A percentile compares a stretch with the other conserved stretches of the same genome.
These are phyloP conservation scores for Otolemur garnettii DNA, from an alignment of 2,113 vertebrate genomes.

Conservation along the genomic window DNA sequence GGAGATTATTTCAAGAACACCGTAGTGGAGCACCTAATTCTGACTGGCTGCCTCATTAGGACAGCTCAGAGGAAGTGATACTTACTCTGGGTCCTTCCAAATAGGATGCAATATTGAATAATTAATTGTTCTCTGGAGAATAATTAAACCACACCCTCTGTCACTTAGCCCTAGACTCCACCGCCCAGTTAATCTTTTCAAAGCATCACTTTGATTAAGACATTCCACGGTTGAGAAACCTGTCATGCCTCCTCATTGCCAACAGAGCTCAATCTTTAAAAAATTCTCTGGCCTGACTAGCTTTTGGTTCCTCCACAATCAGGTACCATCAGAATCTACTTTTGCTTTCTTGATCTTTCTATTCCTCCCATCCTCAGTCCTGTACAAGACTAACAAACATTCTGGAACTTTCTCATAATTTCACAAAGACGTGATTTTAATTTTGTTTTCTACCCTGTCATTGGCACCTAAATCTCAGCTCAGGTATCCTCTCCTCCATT, in stretches of 20 bases:
- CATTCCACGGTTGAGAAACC: constrained; percentile 60
- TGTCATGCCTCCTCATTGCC: constrained; percentile 15
- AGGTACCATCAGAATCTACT: background rate
- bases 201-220: constrained; percentile 23
- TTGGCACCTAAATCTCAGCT: background rate
- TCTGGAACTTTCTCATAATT: constrained; percentile 24
- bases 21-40: background rate
- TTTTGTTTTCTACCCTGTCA: constrained; percentile 4
- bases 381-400: background rate
- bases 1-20: background rate
- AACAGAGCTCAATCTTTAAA: constrained; percentile 23
- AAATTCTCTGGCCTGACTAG: background rate
- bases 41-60: background rate
- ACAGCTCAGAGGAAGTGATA: background rate
- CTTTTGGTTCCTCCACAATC: background rate
- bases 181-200: constrained; percentile 44
- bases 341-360: background rate
- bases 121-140: background rate
- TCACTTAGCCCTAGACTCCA: constrained; percentile 32
- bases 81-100: constrained; percentile 21
- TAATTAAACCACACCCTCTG: constrained; percentile 57
- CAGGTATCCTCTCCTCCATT: background rate
- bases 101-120: background rate
- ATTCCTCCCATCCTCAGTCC: background rate
- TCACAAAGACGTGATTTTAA: constrained; percentile 10